Evolutionary conservation across 30 jellyfish, hydroid and myxozoan species (phyloP), one percentile per base, ranked within the genome.

Genomic region (Aurelia aurita): DNA sequence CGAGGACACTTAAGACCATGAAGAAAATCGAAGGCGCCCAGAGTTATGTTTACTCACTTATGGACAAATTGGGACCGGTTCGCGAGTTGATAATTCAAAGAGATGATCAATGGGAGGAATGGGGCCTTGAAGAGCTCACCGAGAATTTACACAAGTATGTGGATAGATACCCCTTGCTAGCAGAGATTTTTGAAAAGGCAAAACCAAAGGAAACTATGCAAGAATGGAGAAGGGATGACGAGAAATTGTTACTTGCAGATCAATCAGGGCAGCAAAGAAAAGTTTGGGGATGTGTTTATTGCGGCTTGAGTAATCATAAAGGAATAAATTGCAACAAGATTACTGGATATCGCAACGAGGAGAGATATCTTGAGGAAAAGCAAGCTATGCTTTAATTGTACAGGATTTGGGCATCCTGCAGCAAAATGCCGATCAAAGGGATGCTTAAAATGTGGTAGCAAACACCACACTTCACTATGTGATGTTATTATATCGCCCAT

Each of bases 31-130:
- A n/a, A n/a, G n/a, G n/a, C n/a, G n/a, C n/a, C n/a, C n/a, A 66
- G 76, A 76, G 32, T 58, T 45, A 85, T 66, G 92, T 62, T 49
- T 86, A 75, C 44, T 13, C 91, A 27, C 53, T 86, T 39, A 72
- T 75, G 86, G 91, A 86, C 64, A 74, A 86, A 71, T 34, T 86
- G 77, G 96, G 91, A n/a, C 96, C 96, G 18, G 96, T 76, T 58
- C 59, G 63, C 49, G 75, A 86, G 64, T 74, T 59, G 21, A 46
- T 61, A 69, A 64, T 79, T 23, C 77, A 75, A 60, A 86, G 76
- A 57, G 88, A 76, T 76, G 76, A 86, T 60, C 67, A 79, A 22
- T 86, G 86, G 78, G 78, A 86, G 58, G 86, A 86, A 49, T 76
- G 86, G 85, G 28, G 71, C 47, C 71, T 82, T 79, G 88, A 82